Base-by-base conservation (phyloP, 2,797 vertebrate species). In the Parauchenoglanis punctatus region DNA sequence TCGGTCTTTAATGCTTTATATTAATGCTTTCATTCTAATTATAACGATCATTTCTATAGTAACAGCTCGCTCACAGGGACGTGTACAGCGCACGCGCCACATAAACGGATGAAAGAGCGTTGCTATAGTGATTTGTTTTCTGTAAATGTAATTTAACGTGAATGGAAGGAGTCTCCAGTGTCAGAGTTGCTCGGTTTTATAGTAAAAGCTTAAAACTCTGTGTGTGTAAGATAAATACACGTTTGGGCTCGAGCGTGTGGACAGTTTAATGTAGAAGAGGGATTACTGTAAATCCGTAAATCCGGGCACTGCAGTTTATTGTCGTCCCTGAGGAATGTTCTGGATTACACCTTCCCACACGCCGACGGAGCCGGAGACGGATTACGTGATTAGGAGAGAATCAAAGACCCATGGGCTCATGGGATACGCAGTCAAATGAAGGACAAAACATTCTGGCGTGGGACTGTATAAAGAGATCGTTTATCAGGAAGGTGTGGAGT, bases 201-300 rank as follows among this genome's bases (percentile, higher is more conserved):
- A 75, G 23, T n/a, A 20, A 44, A 72, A 40, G 17, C 18, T 8
- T 72, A 23, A 44, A 73, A 3, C 7, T 65, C 11, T 20, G 67
- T 3, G 2, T 70, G 67, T 20, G 2, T 35, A 8, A 70, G 67
- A 13, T 75, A 75, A n/a, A 11, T 49, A 1, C 20, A 13, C 7
- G 20, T n/a, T n/a, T 49, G 23, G 7, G 46, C 23, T 28, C 2
- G 11, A 76, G 25, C 49, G 5, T 77, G 23, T 54, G 75, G 40
- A 73, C 70, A 25, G 44, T 67, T 44, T 58, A 70, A 23, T 49
- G 67, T 35, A 28, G 65, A 82, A 72, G 63, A 12, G 25, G 56
- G 85, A 86, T 80, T 81, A 70, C 28, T 68, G 85, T 31, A 61
- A 80, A 81, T 86, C 85, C 49, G 85, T 31, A 61, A 80, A 81